Evolutionary conservation across 2,113 vertebrate genomes (phyloP).

Genomic region (Speoplatyrhinus poulsoni): DNA sequence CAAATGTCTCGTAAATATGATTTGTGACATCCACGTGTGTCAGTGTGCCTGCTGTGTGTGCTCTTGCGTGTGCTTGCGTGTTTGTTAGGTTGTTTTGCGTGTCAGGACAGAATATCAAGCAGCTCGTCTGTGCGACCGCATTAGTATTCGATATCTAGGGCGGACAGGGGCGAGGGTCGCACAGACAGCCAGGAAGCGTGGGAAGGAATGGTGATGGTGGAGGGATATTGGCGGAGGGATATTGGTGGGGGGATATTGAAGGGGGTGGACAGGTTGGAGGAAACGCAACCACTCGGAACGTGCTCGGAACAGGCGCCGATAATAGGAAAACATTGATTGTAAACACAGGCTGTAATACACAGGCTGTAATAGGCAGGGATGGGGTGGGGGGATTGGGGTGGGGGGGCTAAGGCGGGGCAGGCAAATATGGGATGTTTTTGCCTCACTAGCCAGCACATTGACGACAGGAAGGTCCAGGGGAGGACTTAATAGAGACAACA

Average conservation of each 20-base stretch:
- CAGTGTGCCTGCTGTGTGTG: background rate
- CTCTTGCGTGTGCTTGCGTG: background rate
- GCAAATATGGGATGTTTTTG: constrained; percentile 7
- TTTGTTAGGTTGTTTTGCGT: background rate
- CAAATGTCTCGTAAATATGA: too few species aligned
- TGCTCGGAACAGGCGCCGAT: constrained; percentile 58
- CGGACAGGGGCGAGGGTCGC: background rate
- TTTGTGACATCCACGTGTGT: too few species aligned
- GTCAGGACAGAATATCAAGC: constrained; percentile 4
- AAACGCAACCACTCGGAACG: constrained; percentile 41
- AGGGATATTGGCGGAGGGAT: constrained; percentile 15
- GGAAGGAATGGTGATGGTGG: constrained; percentile 4
- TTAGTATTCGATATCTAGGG: constrained; percentile 20
- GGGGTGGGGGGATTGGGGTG: constrained; percentile 2
- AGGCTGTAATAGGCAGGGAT: constrained; percentile 35
- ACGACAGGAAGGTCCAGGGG: background rate
- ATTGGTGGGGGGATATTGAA: constrained; percentile 4
- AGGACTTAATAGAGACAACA: constrained; percentile 34
- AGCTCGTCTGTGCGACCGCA: background rate
- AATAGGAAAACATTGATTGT: constrained; percentile 68
- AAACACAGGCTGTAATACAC: constrained; percentile 49
- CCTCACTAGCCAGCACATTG: constrained; percentile 17
- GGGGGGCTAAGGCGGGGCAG: background rate
- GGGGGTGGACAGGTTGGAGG: background rate
- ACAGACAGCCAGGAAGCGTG: background rate